Conservation (phyloP, 2,888 invertebrate genomes). For the Ophion obscuratus region DNA sequence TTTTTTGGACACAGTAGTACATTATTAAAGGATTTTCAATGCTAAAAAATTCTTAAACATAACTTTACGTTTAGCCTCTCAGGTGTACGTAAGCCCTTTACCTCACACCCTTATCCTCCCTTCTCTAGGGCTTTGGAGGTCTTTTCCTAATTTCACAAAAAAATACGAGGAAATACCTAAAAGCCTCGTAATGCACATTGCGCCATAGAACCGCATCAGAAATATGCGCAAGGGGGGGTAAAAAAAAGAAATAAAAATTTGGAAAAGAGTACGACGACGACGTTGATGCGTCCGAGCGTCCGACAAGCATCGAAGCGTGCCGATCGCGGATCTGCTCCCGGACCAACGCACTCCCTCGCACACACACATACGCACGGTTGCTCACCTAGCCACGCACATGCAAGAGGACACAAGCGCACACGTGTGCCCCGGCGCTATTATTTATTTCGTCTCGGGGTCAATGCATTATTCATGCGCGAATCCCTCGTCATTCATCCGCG, state of each 20-base stretch:
- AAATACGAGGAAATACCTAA: background rate
- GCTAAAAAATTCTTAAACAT: too few relatives aligned
- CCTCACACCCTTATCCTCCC: too few relatives aligned
- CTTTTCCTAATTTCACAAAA: background rate
- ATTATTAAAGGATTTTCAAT: too few relatives aligned
- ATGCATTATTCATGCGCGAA: slow-evolving; percentile 79
- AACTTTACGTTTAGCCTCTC: too few relatives aligned
- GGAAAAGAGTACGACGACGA: slow-evolving; percentile 56
- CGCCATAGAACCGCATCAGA: background rate
- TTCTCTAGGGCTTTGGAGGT: too few relatives aligned
- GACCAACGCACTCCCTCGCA: slow-evolving; percentile 60
- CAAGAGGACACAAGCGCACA: slow-evolving; percentile 5
- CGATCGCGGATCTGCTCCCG: slow-evolving; percentile 42
- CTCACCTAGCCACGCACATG: slow-evolving; percentile 5
- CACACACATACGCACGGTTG: slow-evolving; percentile 61
- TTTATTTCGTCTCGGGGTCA: slow-evolving; percentile 76
- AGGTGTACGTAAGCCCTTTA: too few relatives aligned
- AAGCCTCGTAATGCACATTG: slow-evolving; percentile 1
- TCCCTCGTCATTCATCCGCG: slow-evolving; percentile 75
- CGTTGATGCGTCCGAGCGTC: slow-evolving; percentile 55
- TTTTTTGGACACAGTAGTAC: too few relatives aligned
- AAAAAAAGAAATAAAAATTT: slow-evolving; percentile 49
- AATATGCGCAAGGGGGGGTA: slow-evolving; percentile 29
- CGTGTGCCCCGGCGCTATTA: slow-evolving; percentile 69
- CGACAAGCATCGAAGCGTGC: slow-evolving; percentile 67